Evolutionary conservation across 2,113 vertebrate species (phyloP).

Genomic region (Serinus canaria): DNA sequence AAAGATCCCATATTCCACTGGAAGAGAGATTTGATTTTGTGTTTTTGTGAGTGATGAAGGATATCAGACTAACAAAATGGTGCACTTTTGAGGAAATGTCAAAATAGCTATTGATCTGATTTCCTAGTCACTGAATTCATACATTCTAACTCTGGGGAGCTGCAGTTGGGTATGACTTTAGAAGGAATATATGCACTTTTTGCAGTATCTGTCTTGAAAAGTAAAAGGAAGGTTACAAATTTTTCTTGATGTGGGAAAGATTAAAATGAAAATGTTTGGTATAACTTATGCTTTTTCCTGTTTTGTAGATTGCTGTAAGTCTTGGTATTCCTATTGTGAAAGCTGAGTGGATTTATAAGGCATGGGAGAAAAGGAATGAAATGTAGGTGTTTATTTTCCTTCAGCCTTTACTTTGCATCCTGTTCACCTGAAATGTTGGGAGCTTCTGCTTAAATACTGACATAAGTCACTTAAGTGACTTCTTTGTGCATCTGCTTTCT

Average conservation of each 20-base stretch:
- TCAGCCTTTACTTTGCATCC: not conserved
- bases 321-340: conserved; percentile 94
- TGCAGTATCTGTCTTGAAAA: not conserved
- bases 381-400: conserved; percentile 73
- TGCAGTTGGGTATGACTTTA: not conserved
- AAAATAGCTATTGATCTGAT: not conserved
- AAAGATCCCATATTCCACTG: not conserved
- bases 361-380: conserved; percentile 91
- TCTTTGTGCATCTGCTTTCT: not conserved
- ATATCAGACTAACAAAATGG: not conserved
- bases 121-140: not conserved
- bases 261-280: not conserved
- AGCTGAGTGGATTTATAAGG: conserved; percentile 89
- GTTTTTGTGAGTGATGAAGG: not conserved
- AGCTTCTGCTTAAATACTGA: not conserved
- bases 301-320: conserved; percentile 89
- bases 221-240: not conserved
- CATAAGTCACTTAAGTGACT: not conserved
- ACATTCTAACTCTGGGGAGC: not conserved
- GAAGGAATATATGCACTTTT: not conserved
- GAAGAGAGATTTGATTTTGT: not conserved
- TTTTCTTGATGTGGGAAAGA: not conserved
- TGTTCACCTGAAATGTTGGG: not conserved
- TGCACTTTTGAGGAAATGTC: not conserved
- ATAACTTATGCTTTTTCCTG: not conserved